Conservation (phyloP, 2,797 vertebrate genomes). For the Cottoperca gobio region DNA sequence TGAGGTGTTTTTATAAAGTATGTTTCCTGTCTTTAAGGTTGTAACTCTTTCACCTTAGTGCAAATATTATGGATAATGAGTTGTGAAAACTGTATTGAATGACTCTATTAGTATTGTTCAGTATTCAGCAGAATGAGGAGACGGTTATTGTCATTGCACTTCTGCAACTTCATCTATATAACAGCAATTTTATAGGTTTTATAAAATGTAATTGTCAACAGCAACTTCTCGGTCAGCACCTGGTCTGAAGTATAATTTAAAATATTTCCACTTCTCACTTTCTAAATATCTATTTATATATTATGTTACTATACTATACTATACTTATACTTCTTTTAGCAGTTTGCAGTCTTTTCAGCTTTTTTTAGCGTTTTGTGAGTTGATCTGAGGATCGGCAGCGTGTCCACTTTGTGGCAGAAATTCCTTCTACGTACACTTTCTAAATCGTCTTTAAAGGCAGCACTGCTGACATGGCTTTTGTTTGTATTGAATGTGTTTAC, state of each 20-base stretch:
- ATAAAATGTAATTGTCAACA: not conserved
- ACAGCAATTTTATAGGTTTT: not conserved
- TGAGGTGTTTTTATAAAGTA: not conserved
- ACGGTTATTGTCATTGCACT: not conserved
- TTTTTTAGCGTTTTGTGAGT: not conserved
- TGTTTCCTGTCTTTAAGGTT: not conserved
- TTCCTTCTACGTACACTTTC: not conserved
- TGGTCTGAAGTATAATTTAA: not conserved
- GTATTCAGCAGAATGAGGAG: not conserved
- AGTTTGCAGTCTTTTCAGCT: not conserved
- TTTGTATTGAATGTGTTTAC: not conserved
- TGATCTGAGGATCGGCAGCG: not conserved
- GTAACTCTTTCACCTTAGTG: not conserved
- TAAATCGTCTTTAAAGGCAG: not conserved
- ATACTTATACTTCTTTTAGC: too few relatives aligned
- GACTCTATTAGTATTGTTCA: not conserved
- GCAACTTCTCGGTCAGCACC: not conserved
- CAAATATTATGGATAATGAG: not conserved
- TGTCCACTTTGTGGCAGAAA: too few relatives aligned
- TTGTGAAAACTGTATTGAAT: not conserved
- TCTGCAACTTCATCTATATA: not conserved
- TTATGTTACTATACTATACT: too few relatives aligned
- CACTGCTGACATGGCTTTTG: not conserved
- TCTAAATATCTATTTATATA: not conserved
- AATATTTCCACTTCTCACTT: not conserved